Base-by-base conservation (phyloP, 2,888 invertebrate genomes). In the Apoderus coryli region DNA sequence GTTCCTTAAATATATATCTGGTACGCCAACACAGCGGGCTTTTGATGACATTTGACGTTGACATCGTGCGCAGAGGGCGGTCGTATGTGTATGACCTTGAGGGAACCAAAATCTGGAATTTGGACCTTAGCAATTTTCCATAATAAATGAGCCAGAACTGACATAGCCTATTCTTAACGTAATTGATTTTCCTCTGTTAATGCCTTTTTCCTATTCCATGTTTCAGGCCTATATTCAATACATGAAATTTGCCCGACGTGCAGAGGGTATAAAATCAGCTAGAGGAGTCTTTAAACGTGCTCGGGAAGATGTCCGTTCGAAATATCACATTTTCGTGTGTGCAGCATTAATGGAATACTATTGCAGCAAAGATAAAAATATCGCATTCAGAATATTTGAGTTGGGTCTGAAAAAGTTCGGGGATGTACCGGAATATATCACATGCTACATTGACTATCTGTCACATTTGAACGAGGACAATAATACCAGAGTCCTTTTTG, bases 391-490 rank as follows among this genome's bases (percentile, higher is more conserved):
- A 33, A 92, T 95, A 44, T 99, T 98, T 61, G 96, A 98, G 57
- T 64, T 98, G 31, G 98, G 98, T 0, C 63, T 98, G 29, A 98
- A 96, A 61, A 93, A 93, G 55, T 98, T 90, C 57, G 81, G 85
- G 0, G 84, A 89, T 46, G 81, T 86, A 49, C 89, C 95, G 0
- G 93, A 95, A 44, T 99, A 93, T 49, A 82, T 95, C 33, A 67
- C 89, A 40, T 85, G 88, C 47, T 99, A 96, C 52, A 86, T 98
- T 36, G 95, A 98, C 57, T 98, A 95, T 49, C 60, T 95, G 32
- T 90, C 93, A 5, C 95, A 96, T 73, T 65, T 98, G 22, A 99
- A 99, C 57, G 96, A 98, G 73, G 98, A 99, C 54, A 99, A 99
- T 59, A 98, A 99, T 58, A 99, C 98, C 0, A 67, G 98, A 29